Evolutionary conservation across 2,888 invertebrate genomes (phyloP), one percentile per base, ranked within the genome.

Genomic region (Crepidodera aurea): DNA sequence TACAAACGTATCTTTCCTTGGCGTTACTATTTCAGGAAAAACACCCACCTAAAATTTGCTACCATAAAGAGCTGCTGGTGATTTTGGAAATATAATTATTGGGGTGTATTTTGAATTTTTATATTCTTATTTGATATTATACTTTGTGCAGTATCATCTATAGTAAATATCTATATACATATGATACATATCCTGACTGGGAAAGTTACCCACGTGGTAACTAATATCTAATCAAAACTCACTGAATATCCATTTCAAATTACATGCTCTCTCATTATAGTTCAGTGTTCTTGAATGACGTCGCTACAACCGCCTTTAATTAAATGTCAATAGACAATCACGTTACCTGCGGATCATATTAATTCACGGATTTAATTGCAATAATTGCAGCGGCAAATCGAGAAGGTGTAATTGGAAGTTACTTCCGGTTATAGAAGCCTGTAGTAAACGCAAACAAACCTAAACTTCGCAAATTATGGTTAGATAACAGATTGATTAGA

Each of bases 361-460:
- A 18, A 46, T 46, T 29, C 19, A 44, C 16, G 25, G 22, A 53
- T 57, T 46, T 51, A 56, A 62, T 57, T 27, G 44, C 37, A 51
- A 40, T 62, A 58, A 62, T 62, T 62, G 57, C 53, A 51, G 51
- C 32, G 46, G 12, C 34, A 34, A 13, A 5, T 13, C 13, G 34
- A 34, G 34, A 34, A 62, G 57, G 53, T 58, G 48, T 58, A 62
- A 62, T 62, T 62, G 56, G 62, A 62, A 53, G 53, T 62, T 58
- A 54, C 34, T 34, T 13, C 13, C 34, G 34, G 34, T n/a, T 34
- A 13, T 34, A 13, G 4, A 13, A 34, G 8, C n/a, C 12, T 13
- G 1, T 34, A 13, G 13, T 12, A 12, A 34, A 13, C 12, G 34
- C 13, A 13, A 34, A 4, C 34, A n/a, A n/a, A n/a, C n/a, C n/a